Evolutionary conservation across 2,888 invertebrate species (phyloP).

Genomic region (Habrosyne pyritoides): DNA sequence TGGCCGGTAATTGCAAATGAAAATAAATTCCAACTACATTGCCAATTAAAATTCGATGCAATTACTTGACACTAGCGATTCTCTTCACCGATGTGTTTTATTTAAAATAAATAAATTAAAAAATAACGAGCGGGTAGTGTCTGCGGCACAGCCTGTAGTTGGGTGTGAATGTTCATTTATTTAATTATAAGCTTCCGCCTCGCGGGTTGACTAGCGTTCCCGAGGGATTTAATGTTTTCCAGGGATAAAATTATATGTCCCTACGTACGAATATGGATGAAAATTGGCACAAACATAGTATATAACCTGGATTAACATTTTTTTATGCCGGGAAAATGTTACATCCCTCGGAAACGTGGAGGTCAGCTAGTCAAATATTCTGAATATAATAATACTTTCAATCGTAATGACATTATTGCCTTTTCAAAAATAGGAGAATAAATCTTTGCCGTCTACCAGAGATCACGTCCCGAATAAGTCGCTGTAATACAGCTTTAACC

Average conservation of each 20-base stretch:
- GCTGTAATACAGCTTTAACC: not conserved
- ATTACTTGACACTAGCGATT: not conserved
- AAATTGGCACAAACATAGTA: no score
- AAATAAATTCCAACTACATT: not conserved
- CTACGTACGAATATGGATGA: no score
- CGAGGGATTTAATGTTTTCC: no score
- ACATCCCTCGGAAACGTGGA: no score
- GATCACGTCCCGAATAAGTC: not conserved
- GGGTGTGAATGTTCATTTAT: not conserved
- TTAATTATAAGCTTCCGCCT: not conserved
- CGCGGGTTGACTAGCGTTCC: no score
- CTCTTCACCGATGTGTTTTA: not conserved
- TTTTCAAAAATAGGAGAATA: not conserved
- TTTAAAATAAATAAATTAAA: constrained; percentile 1
- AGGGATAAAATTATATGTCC: no score
- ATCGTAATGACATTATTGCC: no score
- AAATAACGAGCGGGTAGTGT: not conserved
- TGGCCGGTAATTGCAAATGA: not conserved
- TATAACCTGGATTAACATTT: no score
- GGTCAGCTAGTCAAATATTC: no score
- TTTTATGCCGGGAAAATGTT: no score
- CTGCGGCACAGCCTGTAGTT: not conserved
- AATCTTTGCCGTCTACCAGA: not conserved
- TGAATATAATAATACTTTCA: no score
- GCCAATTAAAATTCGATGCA: not conserved